phyloP scores from a whole-genome alignment of 2,797 vertebrate species.

The Cynopterus sphinx region DNA sequence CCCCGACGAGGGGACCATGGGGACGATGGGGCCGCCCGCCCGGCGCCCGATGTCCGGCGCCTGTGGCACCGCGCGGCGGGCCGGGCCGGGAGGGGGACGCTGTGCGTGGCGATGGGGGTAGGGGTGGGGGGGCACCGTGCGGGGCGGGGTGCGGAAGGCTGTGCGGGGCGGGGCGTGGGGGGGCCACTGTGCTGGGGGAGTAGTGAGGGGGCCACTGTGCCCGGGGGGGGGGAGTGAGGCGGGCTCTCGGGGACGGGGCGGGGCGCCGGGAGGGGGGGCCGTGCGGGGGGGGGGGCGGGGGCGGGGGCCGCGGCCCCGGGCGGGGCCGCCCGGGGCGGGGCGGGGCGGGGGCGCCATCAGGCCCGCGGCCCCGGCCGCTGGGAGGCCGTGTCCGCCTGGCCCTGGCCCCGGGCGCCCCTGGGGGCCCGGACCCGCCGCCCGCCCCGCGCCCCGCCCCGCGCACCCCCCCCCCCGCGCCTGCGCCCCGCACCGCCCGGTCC shows the following conservation, averaged over 20 bases:
- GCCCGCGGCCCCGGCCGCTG: slow-evolving; percentile 29
- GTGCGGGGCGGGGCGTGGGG: too few relatives aligned
- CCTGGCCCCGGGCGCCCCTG: background rate
- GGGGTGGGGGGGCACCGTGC: too few relatives aligned
- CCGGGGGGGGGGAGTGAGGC: background rate
- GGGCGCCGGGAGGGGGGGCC: background rate
- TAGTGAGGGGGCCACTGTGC: too few relatives aligned
- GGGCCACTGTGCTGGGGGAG: too few relatives aligned
- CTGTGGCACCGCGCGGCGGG: slow-evolving; percentile 16
- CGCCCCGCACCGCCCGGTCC: slow-evolving; percentile 52
- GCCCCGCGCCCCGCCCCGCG: slow-evolving; percentile 59
- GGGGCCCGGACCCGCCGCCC: slow-evolving; percentile 52
- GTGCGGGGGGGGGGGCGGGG: too few relatives aligned
- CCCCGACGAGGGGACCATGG: slow-evolving; percentile 73
- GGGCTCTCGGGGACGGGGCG: background rate
- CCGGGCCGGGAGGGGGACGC: too few relatives aligned
- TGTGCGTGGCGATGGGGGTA: too few relatives aligned
- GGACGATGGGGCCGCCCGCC: too few relatives aligned
- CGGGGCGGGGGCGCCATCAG: background rate
- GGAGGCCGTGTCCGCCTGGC: slow-evolving; percentile 42
- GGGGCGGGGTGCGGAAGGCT: background rate
- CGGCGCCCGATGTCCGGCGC: slow-evolving; percentile 65
- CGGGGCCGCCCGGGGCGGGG: too few relatives aligned
- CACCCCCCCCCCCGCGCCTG: slow-evolving; percentile 70
- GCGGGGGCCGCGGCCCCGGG: too few relatives aligned